Evolutionary conservation across 2,113 vertebrate species (phyloP).

Genomic region (Podilymbus podiceps): DNA sequence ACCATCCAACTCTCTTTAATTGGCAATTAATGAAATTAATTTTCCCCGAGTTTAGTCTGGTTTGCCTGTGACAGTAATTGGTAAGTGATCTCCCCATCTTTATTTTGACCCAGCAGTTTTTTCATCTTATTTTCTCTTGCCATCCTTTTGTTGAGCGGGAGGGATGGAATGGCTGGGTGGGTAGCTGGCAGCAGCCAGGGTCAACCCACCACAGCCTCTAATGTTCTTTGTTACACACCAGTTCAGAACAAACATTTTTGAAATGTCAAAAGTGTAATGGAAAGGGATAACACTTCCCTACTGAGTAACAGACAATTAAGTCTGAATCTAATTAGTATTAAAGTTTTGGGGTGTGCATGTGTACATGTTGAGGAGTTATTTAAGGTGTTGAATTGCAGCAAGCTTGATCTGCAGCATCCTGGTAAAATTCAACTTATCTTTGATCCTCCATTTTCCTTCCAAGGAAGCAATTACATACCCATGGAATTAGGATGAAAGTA

Average conservation of each 20-base stretch:
- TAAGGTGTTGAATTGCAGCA: neutral
- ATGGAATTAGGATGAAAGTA: neutral
- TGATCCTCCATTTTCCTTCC: neutral
- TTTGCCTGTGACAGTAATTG: neutral
- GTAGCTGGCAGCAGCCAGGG: neutral
- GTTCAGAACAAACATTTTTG: neutral
- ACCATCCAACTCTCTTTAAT: neutral
- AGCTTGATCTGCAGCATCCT: neutral
- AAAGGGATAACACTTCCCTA: neutral
- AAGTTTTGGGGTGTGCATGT: neutral
- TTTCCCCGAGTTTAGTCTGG: neutral
- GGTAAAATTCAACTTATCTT: neutral
- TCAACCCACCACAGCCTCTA: neutral
- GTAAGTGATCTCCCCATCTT: neutral
- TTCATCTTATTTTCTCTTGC: neutral
- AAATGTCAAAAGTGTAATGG: neutral
- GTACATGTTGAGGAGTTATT: neutral
- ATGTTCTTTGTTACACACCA: neutral
- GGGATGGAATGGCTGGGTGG: neutral
- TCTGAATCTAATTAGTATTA: neutral
- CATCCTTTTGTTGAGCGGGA: neutral
- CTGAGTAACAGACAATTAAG: neutral
- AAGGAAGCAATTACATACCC: neutral
- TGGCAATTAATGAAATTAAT: neutral
- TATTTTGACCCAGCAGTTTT: neutral